A percentile compares a stretch with the other conserved stretches of the same genome.
Conservation (phyloP, 2,113 vertebrate genomes). For the Pitta sordida region DNA sequence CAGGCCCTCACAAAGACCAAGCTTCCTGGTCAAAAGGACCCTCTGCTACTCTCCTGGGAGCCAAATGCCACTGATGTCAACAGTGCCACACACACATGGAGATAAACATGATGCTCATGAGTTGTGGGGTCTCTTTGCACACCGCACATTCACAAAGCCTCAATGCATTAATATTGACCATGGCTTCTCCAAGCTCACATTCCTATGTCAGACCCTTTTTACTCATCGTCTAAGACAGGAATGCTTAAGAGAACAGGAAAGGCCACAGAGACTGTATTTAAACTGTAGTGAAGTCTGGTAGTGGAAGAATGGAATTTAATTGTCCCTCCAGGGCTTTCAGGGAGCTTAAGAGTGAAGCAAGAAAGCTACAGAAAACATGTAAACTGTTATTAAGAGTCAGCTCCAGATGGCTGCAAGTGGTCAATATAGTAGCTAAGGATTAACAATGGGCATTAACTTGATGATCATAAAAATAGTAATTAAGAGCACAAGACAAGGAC, state of each 20-base stretch:
- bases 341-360: not conserved
- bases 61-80: not conserved
- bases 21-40: not conserved
- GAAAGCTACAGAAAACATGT: not conserved
- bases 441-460: not conserved
- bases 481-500: not conserved
- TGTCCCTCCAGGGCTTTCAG: not conserved
- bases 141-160: not conserved
- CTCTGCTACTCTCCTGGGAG: not conserved
- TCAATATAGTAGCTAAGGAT: not conserved
- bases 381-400: not conserved
- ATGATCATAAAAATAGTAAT: not conserved
- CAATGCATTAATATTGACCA: not conserved
- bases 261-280: not conserved
- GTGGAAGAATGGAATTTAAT: not conserved
- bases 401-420: not conserved
- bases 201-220: not conserved
- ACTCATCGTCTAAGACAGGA: not conserved
- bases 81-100: accelerated
- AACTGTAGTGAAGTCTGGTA: not conserved
- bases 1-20: not conserved
- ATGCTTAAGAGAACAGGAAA: not conserved
- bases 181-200: not conserved
- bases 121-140: not conserved
- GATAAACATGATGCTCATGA: not conserved